phyloP scores from a whole-genome alignment of 2,113 vertebrate species.

The Grammomys dolichurus region DNA sequence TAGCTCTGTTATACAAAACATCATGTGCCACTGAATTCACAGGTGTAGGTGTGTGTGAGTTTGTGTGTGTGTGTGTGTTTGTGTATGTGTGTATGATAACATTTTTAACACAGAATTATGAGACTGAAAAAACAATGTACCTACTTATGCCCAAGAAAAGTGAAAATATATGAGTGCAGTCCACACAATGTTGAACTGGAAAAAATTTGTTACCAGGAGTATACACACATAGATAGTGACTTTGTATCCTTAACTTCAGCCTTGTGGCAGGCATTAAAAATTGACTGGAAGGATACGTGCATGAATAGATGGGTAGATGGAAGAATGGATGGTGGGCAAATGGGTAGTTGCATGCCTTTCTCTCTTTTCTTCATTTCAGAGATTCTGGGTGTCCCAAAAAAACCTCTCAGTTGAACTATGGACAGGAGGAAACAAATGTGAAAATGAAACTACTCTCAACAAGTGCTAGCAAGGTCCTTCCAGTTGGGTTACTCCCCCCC shows the following conservation, averaged over 20 bases:
- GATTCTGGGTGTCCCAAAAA: neutral
- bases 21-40: neutral
- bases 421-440: neutral
- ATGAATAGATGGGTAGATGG: neutral
- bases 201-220: neutral
- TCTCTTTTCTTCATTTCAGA: neutral
- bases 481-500: too few species aligned
- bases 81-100: neutral
- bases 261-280: neutral
- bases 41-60: accelerated
- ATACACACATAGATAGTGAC: neutral
- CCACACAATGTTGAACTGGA: neutral
- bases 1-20: neutral
- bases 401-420: neutral
- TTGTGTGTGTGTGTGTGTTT: neutral
- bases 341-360: neutral
- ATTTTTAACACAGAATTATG: neutral
- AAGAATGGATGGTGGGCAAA: neutral
- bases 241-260: neutral
- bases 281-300: neutral
- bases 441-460: neutral
- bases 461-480: neutral
- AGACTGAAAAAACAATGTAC: neutral
- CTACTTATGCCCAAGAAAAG: neutral
- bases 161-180: neutral